A percentile compares a stretch with the other conserved stretches of the same genome.
phyloP scores from a whole-genome alignment of 2,888 invertebrate species.

The Allacma fusca region DNA sequence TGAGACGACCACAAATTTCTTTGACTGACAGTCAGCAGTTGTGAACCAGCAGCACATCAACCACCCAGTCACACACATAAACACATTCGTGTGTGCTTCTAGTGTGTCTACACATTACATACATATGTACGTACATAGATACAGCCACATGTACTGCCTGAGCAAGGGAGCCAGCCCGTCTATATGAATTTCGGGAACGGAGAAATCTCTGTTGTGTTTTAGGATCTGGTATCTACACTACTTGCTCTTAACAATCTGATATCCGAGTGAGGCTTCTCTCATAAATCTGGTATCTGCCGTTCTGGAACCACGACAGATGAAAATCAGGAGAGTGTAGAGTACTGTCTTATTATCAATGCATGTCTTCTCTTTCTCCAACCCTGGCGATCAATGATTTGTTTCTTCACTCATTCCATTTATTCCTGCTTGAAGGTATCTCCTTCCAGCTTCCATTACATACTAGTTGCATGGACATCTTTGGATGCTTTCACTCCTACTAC shows the following conservation, averaged over 20 bases:
- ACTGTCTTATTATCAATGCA: constrained; percentile 36
- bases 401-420: no score
- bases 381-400: no score
- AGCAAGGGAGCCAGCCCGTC: not conserved
- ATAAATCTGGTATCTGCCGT: not conserved
- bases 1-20: constrained; percentile 35
- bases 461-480: no score
- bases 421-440: no score
- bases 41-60: constrained; percentile 24
- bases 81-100: not conserved
- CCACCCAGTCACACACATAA: constrained; percentile 20
- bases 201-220: no score
- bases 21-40: constrained; percentile 39
- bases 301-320: constrained; percentile 18
- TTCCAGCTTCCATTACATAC: no score
- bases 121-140: not conserved
- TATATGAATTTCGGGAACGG: no score
- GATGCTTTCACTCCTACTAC: no score
- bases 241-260: not conserved
- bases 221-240: no score
- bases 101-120: not conserved
- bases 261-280: constrained; percentile 15
- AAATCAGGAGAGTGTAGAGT: constrained; percentile 35
- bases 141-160: not conserved
- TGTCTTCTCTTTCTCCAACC: not conserved